phyloP scores from a whole-genome alignment of 2,888 invertebrate species.

The Eristalis intricaria region DNA sequence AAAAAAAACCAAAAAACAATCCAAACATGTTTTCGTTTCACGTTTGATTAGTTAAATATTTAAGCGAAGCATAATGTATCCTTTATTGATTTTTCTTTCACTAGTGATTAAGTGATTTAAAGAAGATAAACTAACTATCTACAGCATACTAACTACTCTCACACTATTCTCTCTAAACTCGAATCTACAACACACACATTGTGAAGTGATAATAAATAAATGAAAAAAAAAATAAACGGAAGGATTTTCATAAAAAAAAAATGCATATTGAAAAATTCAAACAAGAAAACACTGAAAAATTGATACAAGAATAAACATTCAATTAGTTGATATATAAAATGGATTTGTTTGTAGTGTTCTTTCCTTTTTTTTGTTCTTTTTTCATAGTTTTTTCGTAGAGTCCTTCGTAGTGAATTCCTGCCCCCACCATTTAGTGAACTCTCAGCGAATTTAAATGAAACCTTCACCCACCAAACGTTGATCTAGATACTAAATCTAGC shows the following conservation, averaged over 20 bases:
- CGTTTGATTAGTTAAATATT: constrained; percentile 61
- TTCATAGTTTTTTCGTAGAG: neutral
- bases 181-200: constrained; percentile 68
- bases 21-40: constrained; percentile 8
- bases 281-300: neutral
- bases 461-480: constrained; percentile 54
- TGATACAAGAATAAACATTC: constrained; percentile 56
- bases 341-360: constrained; percentile 16
- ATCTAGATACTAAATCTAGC: neutral
- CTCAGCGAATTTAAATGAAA: constrained; percentile 54
- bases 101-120: constrained; percentile 43
- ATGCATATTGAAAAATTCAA: constrained; percentile 9
- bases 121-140: constrained; percentile 39
- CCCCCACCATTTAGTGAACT: neutral
- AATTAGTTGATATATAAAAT: constrained; percentile 64
- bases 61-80: constrained; percentile 21
- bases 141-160: constrained; percentile 66
- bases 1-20: neutral
- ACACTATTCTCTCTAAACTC: constrained; percentile 47
- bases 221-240: constrained; percentile 34
- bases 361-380: constrained; percentile 12
- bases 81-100: constrained; percentile 4
- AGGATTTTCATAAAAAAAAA: constrained; percentile 13
- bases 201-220: constrained; percentile 69
- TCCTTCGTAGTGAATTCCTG: neutral